These are phyloP conservation scores for Poeciliopsis occidentalis DNA, from an alignment of 2,113 vertebrate species.

Conservation along the genomic window DNA sequence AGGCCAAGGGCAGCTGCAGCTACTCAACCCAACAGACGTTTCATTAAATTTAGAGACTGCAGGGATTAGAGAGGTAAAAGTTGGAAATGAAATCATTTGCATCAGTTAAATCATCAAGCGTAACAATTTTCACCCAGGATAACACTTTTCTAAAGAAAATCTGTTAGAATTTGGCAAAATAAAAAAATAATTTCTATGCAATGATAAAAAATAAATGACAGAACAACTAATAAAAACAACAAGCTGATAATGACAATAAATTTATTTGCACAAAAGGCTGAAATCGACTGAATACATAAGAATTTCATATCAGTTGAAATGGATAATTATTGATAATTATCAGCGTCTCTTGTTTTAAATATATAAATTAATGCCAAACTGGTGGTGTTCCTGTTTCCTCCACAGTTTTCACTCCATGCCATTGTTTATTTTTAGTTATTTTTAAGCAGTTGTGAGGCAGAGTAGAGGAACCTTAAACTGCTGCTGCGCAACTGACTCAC, in stretches of 20 bases:
- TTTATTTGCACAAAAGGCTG: neutral
- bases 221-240: neutral
- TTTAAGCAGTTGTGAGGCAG: no score
- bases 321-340: no score
- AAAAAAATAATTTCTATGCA: neutral
- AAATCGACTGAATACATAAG: no score
- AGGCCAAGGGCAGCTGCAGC: slow-evolving; percentile 19
- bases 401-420: no score
- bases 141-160: neutral
- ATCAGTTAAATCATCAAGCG: neutral
- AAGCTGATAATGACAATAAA: neutral
- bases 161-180: neutral
- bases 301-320: neutral
- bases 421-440: no score
- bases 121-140: neutral
- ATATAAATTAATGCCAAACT: no score
- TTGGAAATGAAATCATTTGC: slow-evolving; percentile 2
- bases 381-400: no score
- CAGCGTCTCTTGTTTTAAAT: no score
- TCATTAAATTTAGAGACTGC: slow-evolving; percentile 37
- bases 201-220: neutral
- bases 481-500: no score
- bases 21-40: slow-evolving; percentile 1
- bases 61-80: slow-evolving; percentile 28
- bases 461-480: no score